Conservation (phyloP, 2,797 vertebrate genomes). For the Gobio occitaniae region DNA sequence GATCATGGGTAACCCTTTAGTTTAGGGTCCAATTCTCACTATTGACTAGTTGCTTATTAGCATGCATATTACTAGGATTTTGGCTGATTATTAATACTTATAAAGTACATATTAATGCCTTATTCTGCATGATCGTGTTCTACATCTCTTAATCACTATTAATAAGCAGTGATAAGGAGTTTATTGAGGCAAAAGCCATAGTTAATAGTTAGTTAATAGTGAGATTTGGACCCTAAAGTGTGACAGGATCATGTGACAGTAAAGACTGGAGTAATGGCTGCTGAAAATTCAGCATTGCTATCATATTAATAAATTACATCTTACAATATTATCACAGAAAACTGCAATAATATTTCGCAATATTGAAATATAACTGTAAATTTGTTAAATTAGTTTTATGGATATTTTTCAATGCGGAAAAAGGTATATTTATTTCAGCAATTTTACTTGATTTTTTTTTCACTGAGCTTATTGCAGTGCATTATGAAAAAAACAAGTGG, state of each 20-base stretch:
- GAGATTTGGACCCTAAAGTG: too few species aligned
- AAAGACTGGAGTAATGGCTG: neutral
- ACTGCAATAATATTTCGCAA: neutral
- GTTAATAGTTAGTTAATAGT: too few species aligned
- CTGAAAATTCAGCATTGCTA: neutral
- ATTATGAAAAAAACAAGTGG: neutral
- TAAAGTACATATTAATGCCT: too few species aligned
- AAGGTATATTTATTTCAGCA: neutral
- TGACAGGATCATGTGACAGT: neutral
- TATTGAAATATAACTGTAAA: neutral
- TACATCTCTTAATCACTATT: too few species aligned
- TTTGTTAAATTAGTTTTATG: neutral
- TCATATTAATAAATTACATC: neutral
- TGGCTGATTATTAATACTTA: too few species aligned
- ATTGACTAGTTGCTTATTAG: neutral
- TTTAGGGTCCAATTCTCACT: neutral
- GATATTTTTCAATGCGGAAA: neutral
- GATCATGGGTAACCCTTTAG: neutral
- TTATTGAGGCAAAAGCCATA: too few species aligned
- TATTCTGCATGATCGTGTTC: too few species aligned
- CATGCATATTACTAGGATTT: neutral
- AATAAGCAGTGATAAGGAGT: too few species aligned
- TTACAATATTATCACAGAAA: neutral
- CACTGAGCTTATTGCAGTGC: neutral
- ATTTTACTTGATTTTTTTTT: neutral